Base-by-base conservation (phyloP, 2,888 invertebrate genomes). In the Eucriotettix oculatus region DNA sequence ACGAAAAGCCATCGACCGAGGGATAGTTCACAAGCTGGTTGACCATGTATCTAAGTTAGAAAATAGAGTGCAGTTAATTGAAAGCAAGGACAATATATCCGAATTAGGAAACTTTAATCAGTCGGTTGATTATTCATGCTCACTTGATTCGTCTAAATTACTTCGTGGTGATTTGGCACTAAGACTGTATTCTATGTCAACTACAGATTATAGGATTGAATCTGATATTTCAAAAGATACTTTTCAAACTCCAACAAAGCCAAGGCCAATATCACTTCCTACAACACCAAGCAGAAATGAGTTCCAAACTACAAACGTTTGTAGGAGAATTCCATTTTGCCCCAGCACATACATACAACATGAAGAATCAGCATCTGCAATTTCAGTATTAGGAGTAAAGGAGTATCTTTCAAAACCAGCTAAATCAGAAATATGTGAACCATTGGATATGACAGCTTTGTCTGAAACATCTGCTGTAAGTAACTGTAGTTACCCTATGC, bases 21-120 rank as follows among this genome's bases (percentile, higher is more conserved):
- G 65, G 53, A 79, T 84, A 66, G 79, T 86, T 54, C 80, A 82
- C 56, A 78, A 76, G 66, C 78, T 85, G 65, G 80, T 86, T 53
- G 77, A 78, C 54, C 81, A 84, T 63, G 78, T 86, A 48, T 80
- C 80, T 69, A 74, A 78, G 56, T 76, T 81, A 56, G 77, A 79
- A 67, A 72, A 68, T 64, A 72, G 79, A 57, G 71, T 81, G 42
- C 72, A 70, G 58, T 71, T 72, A 5, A 79, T 80, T 42, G 79
- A 79, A 68, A 73, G 70, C 42, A 72, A 71, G 57, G 71, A 72
- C 54, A 58, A 44, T 17, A 14, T 48, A 12, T 54, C 44, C 16
- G 44, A 44, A 59, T 16, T n/a, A 48, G 53, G 48, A 16, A 44
- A 12, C 2, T 9, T 54, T 17, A 16, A 58, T 53, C 54, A 58